Percentiles rank a stretch among this genome's conserved stretches.
Conservation (phyloP, 2,888 invertebrate genomes). For the Brenthis daphne region DNA sequence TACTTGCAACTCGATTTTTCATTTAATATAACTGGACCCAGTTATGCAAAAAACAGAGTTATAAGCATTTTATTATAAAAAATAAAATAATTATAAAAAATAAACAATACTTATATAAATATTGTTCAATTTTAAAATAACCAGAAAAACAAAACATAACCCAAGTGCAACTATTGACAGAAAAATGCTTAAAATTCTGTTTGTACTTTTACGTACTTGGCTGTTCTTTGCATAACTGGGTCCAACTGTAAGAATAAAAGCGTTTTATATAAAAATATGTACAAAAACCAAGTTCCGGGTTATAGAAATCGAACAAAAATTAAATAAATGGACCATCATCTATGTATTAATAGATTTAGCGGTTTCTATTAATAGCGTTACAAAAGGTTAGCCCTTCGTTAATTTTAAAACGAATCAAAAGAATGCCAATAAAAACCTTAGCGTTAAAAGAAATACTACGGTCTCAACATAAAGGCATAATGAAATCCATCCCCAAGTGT, state of each 20-base stretch:
- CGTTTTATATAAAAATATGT: neutral
- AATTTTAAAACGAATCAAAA: constrained; percentile 59
- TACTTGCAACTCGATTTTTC: neutral
- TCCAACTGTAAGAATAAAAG: neutral
- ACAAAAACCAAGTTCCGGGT: neutral
- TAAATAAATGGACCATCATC: constrained; percentile 11
- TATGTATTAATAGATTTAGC: constrained; percentile 19
- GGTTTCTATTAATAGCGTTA: constrained; percentile 22
- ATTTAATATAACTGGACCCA: neutral
- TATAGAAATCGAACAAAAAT: neutral
- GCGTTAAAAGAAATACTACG: constrained; percentile 64
- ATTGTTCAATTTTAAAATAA: no score
- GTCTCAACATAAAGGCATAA: constrained; percentile 72
- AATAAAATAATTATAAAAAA: no score
- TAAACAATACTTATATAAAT: no score
- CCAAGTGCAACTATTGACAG: no score
- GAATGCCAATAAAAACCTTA: constrained; percentile 62
- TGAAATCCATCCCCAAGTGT: constrained; percentile 79
- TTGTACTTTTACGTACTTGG: no score
- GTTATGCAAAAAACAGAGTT: no score
- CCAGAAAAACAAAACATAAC: no score
- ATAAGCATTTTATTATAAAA: no score
- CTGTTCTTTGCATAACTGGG: no score
- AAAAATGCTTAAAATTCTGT: no score
- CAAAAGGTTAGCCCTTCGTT: constrained; percentile 25